Evolutionary conservation across 2,113 vertebrate genomes (phyloP).

Genomic region (Hydrochoerus hydrochaeris): DNA sequence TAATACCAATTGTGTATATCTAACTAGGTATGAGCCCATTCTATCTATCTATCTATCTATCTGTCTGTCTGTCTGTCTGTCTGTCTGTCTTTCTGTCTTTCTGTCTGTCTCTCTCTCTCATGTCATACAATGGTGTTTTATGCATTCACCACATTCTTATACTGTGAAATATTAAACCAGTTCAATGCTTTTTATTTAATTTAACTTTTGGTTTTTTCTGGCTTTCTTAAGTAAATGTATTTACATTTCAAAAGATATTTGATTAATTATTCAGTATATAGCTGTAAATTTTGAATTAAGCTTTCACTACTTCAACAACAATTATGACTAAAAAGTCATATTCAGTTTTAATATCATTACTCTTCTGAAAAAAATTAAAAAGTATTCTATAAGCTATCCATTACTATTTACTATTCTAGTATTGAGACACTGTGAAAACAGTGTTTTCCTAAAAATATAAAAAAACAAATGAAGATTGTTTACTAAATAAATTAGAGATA

Average conservation of each 20-base stretch:
- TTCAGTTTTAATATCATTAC: not conserved
- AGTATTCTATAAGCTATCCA: not conserved
- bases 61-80: too few species aligned
- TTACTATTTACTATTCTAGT: not conserved
- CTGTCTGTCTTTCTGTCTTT: too few species aligned
- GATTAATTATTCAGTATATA: not conserved
- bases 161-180: not conserved
- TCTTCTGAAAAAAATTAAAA: not conserved
- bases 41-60: too few species aligned
- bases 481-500: not conserved
- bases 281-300: not conserved
- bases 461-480: not conserved
- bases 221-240: not conserved
- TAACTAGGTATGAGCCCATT: not conserved
- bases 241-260: not conserved
- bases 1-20: not conserved
- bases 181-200: not conserved
- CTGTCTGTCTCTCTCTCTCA: too few species aligned
- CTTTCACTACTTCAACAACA: not conserved
- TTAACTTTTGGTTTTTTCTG: not conserved
- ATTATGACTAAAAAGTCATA: not conserved
- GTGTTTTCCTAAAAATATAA: not conserved
- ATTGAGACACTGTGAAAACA: not conserved
- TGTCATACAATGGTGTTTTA: not conserved
- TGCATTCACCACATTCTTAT: not conserved